Base-by-base conservation (phyloP, 1,140 invertebrate species). In the Drosophila ananassae region DNA sequence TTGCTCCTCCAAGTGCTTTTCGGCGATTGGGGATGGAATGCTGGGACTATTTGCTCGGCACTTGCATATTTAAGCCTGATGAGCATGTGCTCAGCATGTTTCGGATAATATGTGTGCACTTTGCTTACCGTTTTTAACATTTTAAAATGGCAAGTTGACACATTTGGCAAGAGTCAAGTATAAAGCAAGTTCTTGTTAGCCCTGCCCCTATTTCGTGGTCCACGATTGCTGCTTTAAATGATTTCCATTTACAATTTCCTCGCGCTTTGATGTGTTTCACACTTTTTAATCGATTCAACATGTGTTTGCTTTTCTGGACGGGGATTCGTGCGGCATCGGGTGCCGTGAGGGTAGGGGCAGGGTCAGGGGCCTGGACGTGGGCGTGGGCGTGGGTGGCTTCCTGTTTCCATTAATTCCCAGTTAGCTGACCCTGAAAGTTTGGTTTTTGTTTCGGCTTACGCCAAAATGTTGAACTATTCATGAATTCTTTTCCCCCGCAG, bases 341-440 rank as follows among this genome's bases (percentile, higher is more conserved):
- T 5, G 25, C 25, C 25, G 6, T 6, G 6, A 28, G 25, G 25
- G 25, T 8, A 37, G 34, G 6, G 41, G 41, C 6, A 39, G 17
- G 17, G 17, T 17, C 17, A 17, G 17, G 17, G 17, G 17, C 17
- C 17, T 17, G 17, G 17, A 17, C 17, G 4, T 21, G 13, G 9
- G 13, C 39, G 4, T 21, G 41, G 51, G 22, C 30, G 39, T 30
- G 32, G 37, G 41, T 39, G 34, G 30, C 58, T 73, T 73, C 56
- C 67, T 73, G 69, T 55, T 56, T 63, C 69, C 44, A 73, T 73
- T 73, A 63, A 51, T 55, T 30, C 41, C 48, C 61, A 28, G 32
- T 48, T 32, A 51, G 53, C 48, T 66, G 60, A 66, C 72, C 72
- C 72, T 74, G 72, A 74, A 66, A 64, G 47, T 64, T 58, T 46